phyloP scores from a whole-genome alignment of 2,797 vertebrate species.

The Erithacus rubecula region DNA sequence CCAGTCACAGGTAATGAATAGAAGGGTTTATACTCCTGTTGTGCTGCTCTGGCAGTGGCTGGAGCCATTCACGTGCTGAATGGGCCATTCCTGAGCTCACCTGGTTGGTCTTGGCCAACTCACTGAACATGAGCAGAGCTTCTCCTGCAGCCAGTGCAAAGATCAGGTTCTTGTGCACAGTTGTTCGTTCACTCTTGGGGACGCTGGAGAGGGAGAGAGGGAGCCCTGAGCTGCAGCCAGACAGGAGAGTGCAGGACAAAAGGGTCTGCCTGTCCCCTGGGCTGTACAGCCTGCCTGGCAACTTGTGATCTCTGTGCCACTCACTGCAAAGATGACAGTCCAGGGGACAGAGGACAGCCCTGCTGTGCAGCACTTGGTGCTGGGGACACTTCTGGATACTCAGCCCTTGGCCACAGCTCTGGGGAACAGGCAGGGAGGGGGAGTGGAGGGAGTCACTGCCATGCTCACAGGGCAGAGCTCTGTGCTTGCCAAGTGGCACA shows the following conservation, averaged over 20 bases:
- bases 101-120: conserved; percentile 82
- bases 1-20: too few species aligned
- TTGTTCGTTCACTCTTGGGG: conserved; percentile 86
- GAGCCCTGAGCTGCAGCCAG: not conserved
- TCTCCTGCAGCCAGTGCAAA: conserved; percentile 85
- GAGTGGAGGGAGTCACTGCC: not conserved
- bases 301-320: not conserved
- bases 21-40: not conserved
- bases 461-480: not conserved
- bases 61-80: not conserved
- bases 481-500: not conserved
- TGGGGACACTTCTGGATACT: accelerated
- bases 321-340: not conserved
- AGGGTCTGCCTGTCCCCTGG: not conserved
- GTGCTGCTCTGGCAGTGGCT: not conserved
- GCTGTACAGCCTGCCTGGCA: not conserved
- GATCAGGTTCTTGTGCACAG: conserved; percentile 92
- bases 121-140: conserved; percentile 87
- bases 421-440: not conserved
- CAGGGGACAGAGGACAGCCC: not conserved
- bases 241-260: accelerated
- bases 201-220: conserved; percentile 70
- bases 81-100: conserved; percentile 55
- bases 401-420: not conserved
- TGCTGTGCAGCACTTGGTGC: not conserved